Percentiles rank a stretch among this genome's conserved stretches.
Evolutionary conservation across 1,140 invertebrate species (phyloP).

Genomic region (Eumaeus atala): DNA sequence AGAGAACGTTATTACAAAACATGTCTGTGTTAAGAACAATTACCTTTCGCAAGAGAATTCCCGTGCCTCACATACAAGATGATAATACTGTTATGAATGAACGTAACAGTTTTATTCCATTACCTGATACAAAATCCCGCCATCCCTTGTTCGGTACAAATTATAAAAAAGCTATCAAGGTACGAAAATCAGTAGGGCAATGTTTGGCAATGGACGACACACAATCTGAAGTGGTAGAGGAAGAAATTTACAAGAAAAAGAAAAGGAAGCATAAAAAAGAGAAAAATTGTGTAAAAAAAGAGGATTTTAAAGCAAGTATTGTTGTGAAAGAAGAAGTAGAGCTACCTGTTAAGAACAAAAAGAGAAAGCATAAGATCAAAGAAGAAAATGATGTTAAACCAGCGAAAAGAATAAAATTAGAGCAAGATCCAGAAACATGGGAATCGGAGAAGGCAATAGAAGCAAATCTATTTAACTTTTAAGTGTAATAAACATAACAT

Average conservation of each 20-base stretch:
- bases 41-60: constrained; percentile 43
- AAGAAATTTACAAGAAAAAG: constrained; percentile 27
- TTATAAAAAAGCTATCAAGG: constrained; percentile 46
- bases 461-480: constrained; percentile 59
- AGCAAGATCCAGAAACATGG: constrained; percentile 38
- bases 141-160: constrained; percentile 58
- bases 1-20: constrained; percentile 35
- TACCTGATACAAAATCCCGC: constrained; percentile 53
- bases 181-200: constrained; percentile 31
- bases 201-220: constrained; percentile 25
- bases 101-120: constrained; percentile 44
- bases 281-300: constrained; percentile 21
- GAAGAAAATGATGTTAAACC: constrained; percentile 28
- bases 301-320: constrained; percentile 19
- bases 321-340: constrained; percentile 15
- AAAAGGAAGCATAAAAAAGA: constrained; percentile 41
- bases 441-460: constrained; percentile 57
- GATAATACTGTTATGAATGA: constrained; percentile 35
- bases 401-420: constrained; percentile 37
- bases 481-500: constrained; percentile 16
- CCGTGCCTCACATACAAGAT: constrained; percentile 41
- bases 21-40: constrained; percentile 31
- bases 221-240: not conserved
- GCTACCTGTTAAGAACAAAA: constrained; percentile 31
- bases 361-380: constrained; percentile 35